Evolutionary conservation across 2,888 invertebrate genomes (phyloP).

Genomic region (Phlogophora meticulosa): DNA sequence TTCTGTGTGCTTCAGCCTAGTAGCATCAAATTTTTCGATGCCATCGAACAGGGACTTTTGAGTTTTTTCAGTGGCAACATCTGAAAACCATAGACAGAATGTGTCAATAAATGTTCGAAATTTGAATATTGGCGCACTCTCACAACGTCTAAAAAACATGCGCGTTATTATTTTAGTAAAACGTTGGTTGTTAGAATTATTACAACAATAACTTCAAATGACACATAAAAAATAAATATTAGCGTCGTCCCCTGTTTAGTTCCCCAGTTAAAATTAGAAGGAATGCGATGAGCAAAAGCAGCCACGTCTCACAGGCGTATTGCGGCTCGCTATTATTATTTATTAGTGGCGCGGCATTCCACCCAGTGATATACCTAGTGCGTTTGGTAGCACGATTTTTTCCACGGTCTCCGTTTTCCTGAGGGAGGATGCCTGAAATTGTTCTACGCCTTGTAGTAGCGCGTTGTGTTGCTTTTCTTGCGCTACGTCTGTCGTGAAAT

Average conservation of each 20-base stretch:
- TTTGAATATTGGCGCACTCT: conserved; percentile 55
- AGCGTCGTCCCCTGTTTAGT: conserved; percentile 63
- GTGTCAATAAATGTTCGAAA: conserved; percentile 30
- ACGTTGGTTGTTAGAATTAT: conserved; percentile 50
- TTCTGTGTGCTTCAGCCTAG: conserved; percentile 96
- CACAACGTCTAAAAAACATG: conserved; percentile 73
- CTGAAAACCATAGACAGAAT: conserved; percentile 88
- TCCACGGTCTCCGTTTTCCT: conserved; percentile 95
- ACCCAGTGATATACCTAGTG: conserved; percentile 93
- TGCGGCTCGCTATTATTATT: conserved; percentile 66
- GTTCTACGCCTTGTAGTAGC: conserved; percentile 94
- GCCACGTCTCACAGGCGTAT: conserved; percentile 66
- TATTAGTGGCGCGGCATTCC: conserved; percentile 66
- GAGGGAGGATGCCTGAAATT: conserved; percentile 94
- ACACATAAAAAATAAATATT: conserved; percentile 51
- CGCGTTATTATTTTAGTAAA: conserved; percentile 74
- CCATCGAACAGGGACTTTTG: conserved; percentile 96
- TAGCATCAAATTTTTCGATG: conserved; percentile 96
- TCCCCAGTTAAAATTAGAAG: conserved; percentile 64
- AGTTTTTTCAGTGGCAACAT: conserved; percentile 96
- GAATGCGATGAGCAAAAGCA: conserved; percentile 69
- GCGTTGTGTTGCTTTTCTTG: conserved; percentile 94
- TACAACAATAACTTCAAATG: conserved; percentile 61
- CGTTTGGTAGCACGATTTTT: conserved; percentile 96
- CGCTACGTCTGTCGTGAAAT: conserved; percentile 92